phyloP scores from a whole-genome alignment of 1,140 invertebrate species.

The Aphaenogaster floridana region DNA sequence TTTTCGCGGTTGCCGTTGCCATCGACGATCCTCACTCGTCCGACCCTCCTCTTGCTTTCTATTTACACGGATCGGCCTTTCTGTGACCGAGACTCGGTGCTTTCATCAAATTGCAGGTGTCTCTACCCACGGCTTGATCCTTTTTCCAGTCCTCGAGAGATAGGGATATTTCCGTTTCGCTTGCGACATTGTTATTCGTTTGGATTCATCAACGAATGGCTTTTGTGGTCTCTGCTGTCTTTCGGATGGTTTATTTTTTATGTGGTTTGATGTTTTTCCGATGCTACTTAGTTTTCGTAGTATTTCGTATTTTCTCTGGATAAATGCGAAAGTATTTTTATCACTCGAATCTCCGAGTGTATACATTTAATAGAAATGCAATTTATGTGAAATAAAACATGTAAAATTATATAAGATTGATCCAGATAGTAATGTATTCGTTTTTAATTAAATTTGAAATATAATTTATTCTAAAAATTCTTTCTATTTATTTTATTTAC shows the following conservation, averaged over 20 bases:
- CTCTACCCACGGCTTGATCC: constrained; percentile 1
- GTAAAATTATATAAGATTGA: neutral
- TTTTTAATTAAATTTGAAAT: neutral
- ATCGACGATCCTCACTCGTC: neutral
- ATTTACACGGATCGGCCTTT: constrained; percentile 23
- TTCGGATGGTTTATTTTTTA: constrained; percentile 24
- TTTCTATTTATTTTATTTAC: neutral
- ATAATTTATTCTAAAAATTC: neutral
- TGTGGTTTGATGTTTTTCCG: neutral
- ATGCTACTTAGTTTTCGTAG: constrained; percentile 5
- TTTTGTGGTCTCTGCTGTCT: constrained; percentile 26
- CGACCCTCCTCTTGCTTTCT: neutral
- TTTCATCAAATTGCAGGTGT: constrained; percentile 51
- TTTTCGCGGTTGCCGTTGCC: constrained; percentile 32
- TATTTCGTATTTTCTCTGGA: neutral
- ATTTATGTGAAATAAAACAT: neutral
- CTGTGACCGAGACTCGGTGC: neutral
- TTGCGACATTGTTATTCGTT: constrained; percentile 38
- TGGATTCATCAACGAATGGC: constrained; percentile 47
- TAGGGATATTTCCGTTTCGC: neutral
- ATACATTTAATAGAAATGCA: neutral
- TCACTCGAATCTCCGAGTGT: neutral
- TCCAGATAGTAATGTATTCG: neutral
- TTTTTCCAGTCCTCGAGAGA: neutral
- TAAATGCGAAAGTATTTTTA: neutral